Conservation (phyloP, 2,888 invertebrate species). For the Thysanoteuthis rhombus region DNA sequence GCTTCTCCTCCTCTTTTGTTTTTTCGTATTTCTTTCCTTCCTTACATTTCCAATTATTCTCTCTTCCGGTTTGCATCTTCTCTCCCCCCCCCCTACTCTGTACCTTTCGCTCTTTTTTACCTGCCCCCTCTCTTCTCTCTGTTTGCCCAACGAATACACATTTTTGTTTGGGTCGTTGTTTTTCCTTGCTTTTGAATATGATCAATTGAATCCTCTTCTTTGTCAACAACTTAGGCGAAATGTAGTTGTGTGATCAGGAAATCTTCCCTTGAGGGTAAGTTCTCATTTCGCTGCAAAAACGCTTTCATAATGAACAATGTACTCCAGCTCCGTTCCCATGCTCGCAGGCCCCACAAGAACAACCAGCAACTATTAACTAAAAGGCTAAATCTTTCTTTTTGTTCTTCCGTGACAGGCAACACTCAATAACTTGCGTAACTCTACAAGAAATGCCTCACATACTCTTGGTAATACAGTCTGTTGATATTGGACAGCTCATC, state of each 20-base stretch:
- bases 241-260: neutral
- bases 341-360: neutral
- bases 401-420: neutral
- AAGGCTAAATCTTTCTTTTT: neutral
- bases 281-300: neutral
- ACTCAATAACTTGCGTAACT: neutral
- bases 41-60: no score
- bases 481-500: no score
- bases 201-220: neutral
- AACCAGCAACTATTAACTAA: neutral
- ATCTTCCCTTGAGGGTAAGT: neutral
- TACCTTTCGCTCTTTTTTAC: neutral
- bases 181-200: neutral
- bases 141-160: neutral
- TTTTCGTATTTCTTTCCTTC: no score
- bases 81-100: neutral
- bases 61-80: neutral
- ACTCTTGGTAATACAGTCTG: neutral
- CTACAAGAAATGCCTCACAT: neutral
- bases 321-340: neutral
- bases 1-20: neutral
- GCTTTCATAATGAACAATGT: neutral
- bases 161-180: neutral
- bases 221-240: constrained; percentile 12
- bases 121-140: neutral